A percentile compares a stretch with the other conserved stretches of the same genome.
phyloP scores from a whole-genome alignment of 2,113 vertebrate species.

The Sigmodon hispidus region DNA sequence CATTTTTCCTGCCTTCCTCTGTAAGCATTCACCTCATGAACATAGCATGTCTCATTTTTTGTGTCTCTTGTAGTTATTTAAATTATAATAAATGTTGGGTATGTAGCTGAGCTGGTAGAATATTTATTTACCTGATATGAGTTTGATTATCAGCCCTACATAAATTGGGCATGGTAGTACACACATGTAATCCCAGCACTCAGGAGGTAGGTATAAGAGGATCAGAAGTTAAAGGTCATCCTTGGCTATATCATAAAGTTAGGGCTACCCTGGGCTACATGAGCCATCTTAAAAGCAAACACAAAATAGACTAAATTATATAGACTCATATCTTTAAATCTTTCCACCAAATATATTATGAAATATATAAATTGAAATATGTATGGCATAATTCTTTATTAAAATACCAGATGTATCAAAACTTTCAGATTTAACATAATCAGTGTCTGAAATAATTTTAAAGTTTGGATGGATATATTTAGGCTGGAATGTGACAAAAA shows the following conservation, averaged over 20 bases:
- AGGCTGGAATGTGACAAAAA: conserved; percentile 24
- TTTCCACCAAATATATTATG: background rate
- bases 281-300: background rate
- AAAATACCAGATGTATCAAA: conserved; percentile 47
- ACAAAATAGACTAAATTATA: background rate
- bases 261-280: background rate
- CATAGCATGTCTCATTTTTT: background rate
- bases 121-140: background rate
- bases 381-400: background rate
- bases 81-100: background rate
- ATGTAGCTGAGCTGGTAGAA: background rate
- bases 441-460: background rate
- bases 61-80: conserved; percentile 20
- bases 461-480: background rate
- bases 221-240: background rate
- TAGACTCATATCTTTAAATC: conserved; percentile 41
- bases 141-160: background rate
- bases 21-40: background rate
- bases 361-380: conserved; percentile 6
- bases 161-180: background rate
- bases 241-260: background rate
- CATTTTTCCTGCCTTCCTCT: background rate
- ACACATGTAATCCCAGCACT: background rate
- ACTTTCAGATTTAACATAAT: background rate
- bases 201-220: background rate